Evolutionary conservation across 30 jellyfish, hydroid and myxozoan species (phyloP), one percentile per base, ranked within the genome.

Genomic region (Nemopilema nomurai): DNA sequence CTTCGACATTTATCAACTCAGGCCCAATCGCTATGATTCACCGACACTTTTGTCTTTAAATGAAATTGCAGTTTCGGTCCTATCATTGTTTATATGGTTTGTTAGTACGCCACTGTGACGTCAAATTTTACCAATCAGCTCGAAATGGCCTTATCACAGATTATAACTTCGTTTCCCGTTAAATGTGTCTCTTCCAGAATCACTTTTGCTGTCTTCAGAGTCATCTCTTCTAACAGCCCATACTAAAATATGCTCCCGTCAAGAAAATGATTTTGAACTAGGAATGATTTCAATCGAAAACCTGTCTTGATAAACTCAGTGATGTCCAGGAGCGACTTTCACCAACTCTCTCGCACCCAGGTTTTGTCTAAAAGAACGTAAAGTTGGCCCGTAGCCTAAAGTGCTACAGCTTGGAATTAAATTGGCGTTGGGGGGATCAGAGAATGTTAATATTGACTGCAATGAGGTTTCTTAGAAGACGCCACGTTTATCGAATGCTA

Each of bases 121-220:
- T 63, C 33, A 24, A 23, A 67, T 19, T 28, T 57, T 70, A 29
- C 83, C 83, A 73, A 31, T 73, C 33, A 41, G 13, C 57, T 41
- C 57, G 6, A 6, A 41, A 13, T 41, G 13, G 13, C 13, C 57
- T 41, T 13, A 41, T 41, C 57, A 41, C 57, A 41, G 57, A 3
- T 3, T 41, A 3, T 13, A 13, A 41, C 9, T 41, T 41, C 6
- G n/a, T n/a, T n/a, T n/a, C n/a, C n/a, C n/a, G n/a, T n/a, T n/a
- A n/a, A n/a, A n/a, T n/a, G n/a, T n/a, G n/a, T n/a, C n/a, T n/a
- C n/a, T n/a, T n/a, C n/a, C n/a, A n/a, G 57, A 41, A 3, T 41
- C 6, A 3, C 57, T 41, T 41, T 41, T 41, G 57, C 57, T 41
- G 9, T 41, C 13, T 41, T 13, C 57, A 41, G 57, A n/a, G n/a